phyloP scores from a whole-genome alignment of 2,888 invertebrate species.

The Brachynemurus nebulosus region DNA sequence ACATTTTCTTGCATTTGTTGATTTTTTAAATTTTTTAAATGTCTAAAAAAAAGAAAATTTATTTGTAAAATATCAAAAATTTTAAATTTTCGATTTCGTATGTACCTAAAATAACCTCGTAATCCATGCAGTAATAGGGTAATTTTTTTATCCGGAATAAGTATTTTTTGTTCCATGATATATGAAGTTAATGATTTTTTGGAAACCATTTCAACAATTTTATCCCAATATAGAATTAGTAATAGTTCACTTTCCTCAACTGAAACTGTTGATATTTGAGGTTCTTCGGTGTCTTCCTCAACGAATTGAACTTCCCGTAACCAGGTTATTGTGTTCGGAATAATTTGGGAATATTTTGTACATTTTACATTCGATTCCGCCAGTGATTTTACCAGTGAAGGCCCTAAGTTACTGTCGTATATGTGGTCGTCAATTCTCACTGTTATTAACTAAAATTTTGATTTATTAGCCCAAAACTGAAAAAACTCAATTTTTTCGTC shows the following conservation, averaged over 20 bases:
- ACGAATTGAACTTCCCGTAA: slow-evolving; percentile 24
- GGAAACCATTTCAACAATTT: slow-evolving; percentile 27
- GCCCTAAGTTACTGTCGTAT: neutral
- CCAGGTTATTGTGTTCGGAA: slow-evolving; percentile 33
- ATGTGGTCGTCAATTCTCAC: neutral
- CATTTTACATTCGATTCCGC: slow-evolving; percentile 22
- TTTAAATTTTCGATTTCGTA: slow-evolving; percentile 14
- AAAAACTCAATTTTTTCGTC: too few relatives aligned
- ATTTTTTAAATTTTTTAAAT: slow-evolving; percentile 10
- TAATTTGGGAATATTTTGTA: slow-evolving; percentile 23
- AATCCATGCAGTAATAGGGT: slow-evolving; percentile 30
- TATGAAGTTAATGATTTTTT: slow-evolving; percentile 24
- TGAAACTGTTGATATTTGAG: slow-evolving; percentile 21
- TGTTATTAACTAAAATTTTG: neutral
- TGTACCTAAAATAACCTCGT: slow-evolving; percentile 27
- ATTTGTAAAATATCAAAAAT: slow-evolving; percentile 9
- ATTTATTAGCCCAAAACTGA: neutral
- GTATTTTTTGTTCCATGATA: slow-evolving; percentile 24
- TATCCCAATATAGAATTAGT: slow-evolving; percentile 29
- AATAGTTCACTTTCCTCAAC: slow-evolving; percentile 26
- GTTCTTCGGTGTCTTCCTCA: slow-evolving; percentile 19
- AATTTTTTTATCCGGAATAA: slow-evolving; percentile 24
- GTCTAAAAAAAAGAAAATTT: neutral
- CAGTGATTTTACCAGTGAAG: neutral
- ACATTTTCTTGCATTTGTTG: slow-evolving; percentile 13